Percentiles rank a stretch among this genome's conserved stretches.
Evolutionary conservation across 2,888 invertebrate genomes (phyloP).

Genomic region (Dicyrtoma fusca): DNA sequence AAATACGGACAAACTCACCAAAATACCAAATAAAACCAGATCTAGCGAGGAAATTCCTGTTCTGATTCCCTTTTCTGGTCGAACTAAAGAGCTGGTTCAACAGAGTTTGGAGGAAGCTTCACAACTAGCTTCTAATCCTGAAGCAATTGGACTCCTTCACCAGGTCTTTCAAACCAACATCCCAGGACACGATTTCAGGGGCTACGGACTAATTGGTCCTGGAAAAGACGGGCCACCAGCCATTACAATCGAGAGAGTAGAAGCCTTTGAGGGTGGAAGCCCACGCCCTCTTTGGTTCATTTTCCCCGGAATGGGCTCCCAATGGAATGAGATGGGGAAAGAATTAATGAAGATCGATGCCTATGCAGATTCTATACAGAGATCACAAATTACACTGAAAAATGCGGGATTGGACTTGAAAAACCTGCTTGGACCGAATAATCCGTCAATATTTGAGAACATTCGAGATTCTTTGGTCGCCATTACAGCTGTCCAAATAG

Average conservation of each 20-base stretch:
- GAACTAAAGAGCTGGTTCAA: slow-evolving; percentile 31
- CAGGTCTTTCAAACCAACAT: slow-evolving; percentile 37
- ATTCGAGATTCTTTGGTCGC: slow-evolving; percentile 87
- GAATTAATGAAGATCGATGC: slow-evolving; percentile 78
- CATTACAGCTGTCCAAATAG: slow-evolving; percentile 59
- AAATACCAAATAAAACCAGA: too few species aligned
- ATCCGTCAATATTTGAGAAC: slow-evolving; percentile 69
- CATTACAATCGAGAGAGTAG: slow-evolving; percentile 8
- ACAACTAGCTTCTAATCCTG: background rate
- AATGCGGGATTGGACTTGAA: slow-evolving; percentile 80
- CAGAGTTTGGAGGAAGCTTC: slow-evolving; percentile 22
- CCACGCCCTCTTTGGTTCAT: slow-evolving; percentile 88
- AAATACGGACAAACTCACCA: too few species aligned
- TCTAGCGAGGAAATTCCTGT: too few species aligned
- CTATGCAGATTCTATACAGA: slow-evolving; percentile 63
- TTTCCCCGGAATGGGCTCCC: slow-evolving; percentile 98
- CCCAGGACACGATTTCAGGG: slow-evolving; percentile 27
- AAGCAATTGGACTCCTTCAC: slow-evolving; percentile 33
- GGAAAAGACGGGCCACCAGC: too few species aligned
- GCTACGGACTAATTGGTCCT: slow-evolving; percentile 6
- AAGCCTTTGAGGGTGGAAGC: background rate
- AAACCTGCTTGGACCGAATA: slow-evolving; percentile 68
- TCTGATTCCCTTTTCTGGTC: slow-evolving; percentile 39
- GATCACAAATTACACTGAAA: slow-evolving; percentile 74
- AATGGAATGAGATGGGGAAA: too few species aligned